These are phyloP conservation scores for Tautogolabrus adspersus DNA, from an alignment of 2,113 vertebrate species.

Conservation along the genomic window DNA sequence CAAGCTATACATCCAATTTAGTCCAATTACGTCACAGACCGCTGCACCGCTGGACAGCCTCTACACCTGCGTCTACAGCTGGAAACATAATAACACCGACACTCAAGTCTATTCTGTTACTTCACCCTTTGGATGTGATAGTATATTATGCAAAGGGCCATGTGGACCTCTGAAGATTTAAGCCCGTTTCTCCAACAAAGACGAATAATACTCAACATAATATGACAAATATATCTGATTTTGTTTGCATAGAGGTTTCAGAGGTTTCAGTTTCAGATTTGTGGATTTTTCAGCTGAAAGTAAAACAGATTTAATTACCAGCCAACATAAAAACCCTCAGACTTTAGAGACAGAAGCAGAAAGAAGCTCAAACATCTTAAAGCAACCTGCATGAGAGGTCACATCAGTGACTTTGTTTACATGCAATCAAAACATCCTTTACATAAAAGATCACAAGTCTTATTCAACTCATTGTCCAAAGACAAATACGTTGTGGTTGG, in stretches of 20 bases:
- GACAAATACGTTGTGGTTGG: not conserved
- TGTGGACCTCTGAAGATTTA: not conserved
- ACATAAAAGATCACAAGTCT: not conserved
- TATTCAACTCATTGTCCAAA: not conserved
- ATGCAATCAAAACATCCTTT: too few species aligned
- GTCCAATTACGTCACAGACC: slow-evolving; percentile 1
- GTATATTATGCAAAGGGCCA: not conserved
- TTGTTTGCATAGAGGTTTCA: not conserved
- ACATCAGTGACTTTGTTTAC: too few species aligned
- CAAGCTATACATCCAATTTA: slow-evolving; percentile 7
- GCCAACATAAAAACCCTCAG: too few species aligned
- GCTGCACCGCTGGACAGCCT: slow-evolving; percentile 9
- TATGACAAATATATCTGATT: not conserved
- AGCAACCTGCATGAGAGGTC: too few species aligned
- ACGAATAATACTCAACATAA: not conserved
- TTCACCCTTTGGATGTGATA: not conserved
- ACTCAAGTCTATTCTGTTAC: not conserved
- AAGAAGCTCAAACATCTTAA: too few species aligned
- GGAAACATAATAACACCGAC: slow-evolving; percentile 6
- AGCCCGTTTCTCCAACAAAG: not conserved
- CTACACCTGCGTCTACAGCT: slow-evolving; percentile 38
- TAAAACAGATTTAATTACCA: not conserved
- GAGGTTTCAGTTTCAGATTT: not conserved
- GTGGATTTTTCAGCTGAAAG: not conserved
- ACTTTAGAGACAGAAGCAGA: not conserved